Conservation (phyloP, 2,797 vertebrate species). For the Hemitrygon akajei region DNA sequence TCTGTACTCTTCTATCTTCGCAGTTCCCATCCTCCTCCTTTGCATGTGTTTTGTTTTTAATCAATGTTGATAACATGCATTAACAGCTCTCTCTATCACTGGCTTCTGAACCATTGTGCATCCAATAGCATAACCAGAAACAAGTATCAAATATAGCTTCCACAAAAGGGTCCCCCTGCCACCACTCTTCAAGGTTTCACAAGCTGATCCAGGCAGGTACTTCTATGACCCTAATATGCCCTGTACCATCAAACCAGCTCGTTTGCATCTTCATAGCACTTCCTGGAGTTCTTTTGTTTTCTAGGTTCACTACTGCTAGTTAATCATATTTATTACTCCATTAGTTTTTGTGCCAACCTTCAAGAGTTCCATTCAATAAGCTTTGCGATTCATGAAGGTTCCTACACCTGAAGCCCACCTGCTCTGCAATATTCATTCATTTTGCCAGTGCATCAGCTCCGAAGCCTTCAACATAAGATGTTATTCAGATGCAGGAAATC, state of each 20-base stretch:
- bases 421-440: background rate
- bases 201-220: too few species aligned
- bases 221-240: background rate
- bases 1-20: background rate
- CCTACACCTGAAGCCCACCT: background rate
- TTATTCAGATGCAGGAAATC: too few species aligned
- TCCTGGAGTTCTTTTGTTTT: background rate
- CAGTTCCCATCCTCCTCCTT: background rate
- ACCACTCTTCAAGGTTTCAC: background rate
- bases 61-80: background rate
- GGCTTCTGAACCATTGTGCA: background rate
- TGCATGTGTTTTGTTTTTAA: background rate
- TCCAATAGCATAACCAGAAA: background rate
- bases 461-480: too few species aligned
- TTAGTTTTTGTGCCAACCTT: background rate
- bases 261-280: background rate
- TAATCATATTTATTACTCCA: background rate
- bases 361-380: background rate
- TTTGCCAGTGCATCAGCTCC: background rate
- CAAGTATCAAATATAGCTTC: background rate
- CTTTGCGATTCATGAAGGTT: background rate
- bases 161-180: background rate
- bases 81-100: background rate
- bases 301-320: background rate
- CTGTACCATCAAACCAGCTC: background rate